A percentile compares a stretch with the other conserved stretches of the same genome.
Conservation (phyloP, 2,888 invertebrate species). For the Gymnocheta viridis region DNA sequence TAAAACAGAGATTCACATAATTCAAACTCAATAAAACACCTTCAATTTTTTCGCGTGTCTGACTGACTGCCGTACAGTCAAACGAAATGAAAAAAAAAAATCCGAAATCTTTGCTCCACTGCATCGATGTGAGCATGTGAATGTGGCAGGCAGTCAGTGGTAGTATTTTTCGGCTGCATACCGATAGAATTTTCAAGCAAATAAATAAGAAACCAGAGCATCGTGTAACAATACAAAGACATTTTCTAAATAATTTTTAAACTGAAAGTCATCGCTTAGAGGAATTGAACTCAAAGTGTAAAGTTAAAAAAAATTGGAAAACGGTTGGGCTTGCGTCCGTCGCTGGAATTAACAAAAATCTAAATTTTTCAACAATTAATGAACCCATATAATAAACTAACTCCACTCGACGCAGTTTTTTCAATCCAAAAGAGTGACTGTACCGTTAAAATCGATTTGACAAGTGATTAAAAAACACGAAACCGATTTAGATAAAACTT, state of each 20-base stretch:
- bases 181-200: conserved; percentile 37
- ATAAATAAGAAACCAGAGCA: conserved; percentile 20
- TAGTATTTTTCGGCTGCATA: conserved; percentile 46
- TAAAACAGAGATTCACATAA: conserved; percentile 44
- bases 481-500: too few species aligned
- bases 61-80: neutral
- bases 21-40: conserved; percentile 63
- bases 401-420: too few species aligned
- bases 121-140: neutral
- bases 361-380: too few species aligned
- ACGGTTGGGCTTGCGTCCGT: too few species aligned
- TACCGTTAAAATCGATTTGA: too few species aligned
- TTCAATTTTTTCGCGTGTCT: conserved; percentile 49
- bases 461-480: too few species aligned
- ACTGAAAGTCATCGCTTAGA: conserved; percentile 8
- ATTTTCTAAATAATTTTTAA: conserved; percentile 27
- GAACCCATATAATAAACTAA: too few species aligned
- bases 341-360: too few species aligned
- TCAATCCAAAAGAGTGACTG: too few species aligned
- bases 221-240: neutral
- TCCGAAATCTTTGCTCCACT: conserved; percentile 12
- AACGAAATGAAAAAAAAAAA: conserved; percentile 15
- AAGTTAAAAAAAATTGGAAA: too few species aligned
- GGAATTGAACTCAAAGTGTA: neutral
- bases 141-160: conserved; percentile 18